These are phyloP conservation scores for Miichthys miiuy DNA, from an alignment of 2,797 vertebrate species.

Conservation along the genomic window DNA sequence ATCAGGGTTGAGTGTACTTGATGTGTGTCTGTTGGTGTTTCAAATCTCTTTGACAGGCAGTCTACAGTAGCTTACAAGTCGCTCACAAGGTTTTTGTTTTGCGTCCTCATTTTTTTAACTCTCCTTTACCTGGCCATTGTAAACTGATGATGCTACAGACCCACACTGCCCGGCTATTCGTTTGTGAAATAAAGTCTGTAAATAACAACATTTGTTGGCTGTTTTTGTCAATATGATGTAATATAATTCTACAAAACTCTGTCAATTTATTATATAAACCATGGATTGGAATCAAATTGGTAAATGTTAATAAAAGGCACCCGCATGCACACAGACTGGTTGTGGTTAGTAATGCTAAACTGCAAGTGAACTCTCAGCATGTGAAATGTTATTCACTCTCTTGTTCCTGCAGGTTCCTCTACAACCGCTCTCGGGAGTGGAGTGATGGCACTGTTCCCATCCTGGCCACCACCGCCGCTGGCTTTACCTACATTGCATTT, in stretches of 20 bases:
- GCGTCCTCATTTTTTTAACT: background rate
- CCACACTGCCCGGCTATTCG: background rate
- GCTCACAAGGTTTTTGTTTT: background rate
- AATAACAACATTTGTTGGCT: background rate
- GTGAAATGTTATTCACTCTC: background rate
- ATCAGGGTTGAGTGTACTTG: conserved; percentile 13
- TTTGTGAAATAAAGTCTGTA: background rate
- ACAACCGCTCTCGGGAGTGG: conserved; percentile 94
- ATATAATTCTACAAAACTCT: background rate
- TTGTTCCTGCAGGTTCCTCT: conserved; percentile 90
- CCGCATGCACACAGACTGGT: background rate
- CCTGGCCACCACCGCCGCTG: conserved; percentile 91
- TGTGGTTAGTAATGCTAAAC: background rate
- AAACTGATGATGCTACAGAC: background rate
- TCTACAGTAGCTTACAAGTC: background rate
- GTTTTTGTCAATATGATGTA: background rate
- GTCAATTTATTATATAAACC: too few species aligned
- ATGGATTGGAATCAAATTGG: background rate
- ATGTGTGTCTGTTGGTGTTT: conserved; percentile 3
- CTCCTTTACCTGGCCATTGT: background rate
- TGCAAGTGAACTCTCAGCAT: conserved; percentile 3
- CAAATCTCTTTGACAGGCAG: background rate
- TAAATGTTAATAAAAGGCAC: background rate
- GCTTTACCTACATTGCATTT: conserved; percentile 93
- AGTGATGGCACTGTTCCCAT: conserved; percentile 97